These are phyloP conservation scores for Lasioglossum malachurum DNA, from an alignment of 2,888 invertebrate species.

Conservation along the genomic window DNA sequence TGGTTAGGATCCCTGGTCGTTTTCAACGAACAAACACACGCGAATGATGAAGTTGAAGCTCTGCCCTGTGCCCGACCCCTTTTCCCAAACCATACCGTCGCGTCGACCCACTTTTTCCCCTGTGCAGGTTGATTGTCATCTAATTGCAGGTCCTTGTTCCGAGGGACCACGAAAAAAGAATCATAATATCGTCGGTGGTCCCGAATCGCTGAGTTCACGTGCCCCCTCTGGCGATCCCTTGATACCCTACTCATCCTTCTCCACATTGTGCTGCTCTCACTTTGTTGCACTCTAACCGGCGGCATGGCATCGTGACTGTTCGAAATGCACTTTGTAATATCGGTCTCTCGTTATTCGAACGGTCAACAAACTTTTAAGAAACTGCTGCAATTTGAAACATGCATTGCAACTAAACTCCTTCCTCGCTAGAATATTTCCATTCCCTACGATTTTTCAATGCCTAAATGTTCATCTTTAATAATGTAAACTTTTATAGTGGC, in stretches of 20 bases:
- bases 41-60: not conserved
- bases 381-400: too few species aligned
- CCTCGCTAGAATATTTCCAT: too few species aligned
- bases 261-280: not conserved
- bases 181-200: conserved; percentile 46
- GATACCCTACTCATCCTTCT: conserved; percentile 22
- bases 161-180: conserved; percentile 23
- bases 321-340: not conserved
- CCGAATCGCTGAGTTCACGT: conserved; percentile 48
- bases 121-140: conserved; percentile 36
- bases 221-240: conserved; percentile 48
- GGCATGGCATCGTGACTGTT: not conserved
- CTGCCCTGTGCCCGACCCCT: conserved; percentile 27
- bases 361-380: not conserved
- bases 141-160: conserved; percentile 42
- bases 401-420: too few species aligned
- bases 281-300: conserved; percentile 1
- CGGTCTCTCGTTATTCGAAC: not conserved
- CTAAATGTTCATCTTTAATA: too few species aligned
- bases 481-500: too few species aligned
- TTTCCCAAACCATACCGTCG: conserved; percentile 22
- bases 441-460: too few species aligned
- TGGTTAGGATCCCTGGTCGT: too few species aligned
- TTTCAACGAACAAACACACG: not conserved
- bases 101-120: conserved; percentile 45